phyloP scores from a whole-genome alignment of 2,113 vertebrate genomes.

The Trinectes maculatus region DNA sequence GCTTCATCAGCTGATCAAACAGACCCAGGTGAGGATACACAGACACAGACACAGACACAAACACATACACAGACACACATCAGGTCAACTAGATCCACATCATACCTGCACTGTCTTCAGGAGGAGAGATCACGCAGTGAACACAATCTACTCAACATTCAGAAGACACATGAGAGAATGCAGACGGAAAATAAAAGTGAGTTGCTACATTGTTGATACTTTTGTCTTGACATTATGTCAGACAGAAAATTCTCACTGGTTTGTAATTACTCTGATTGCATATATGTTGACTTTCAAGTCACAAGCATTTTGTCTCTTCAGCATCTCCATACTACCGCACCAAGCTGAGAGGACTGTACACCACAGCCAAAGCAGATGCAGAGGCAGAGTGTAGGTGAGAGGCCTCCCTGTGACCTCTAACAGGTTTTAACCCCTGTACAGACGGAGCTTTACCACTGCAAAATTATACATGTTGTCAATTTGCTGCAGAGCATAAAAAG shows the following conservation, averaged over 20 bases:
- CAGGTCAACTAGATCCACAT: not conserved
- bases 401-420: too few relatives aligned
- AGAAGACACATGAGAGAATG: conserved; percentile 95
- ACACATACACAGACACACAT: not conserved
- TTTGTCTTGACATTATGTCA: not conserved
- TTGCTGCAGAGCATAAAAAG: not conserved
- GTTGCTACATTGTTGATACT: conserved; percentile 23
- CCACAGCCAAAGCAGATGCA: conserved; percentile 91
- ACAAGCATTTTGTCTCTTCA: conserved; percentile 56
- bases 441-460: not conserved
- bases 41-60: too few relatives aligned
- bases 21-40: conserved; percentile 86
- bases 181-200: conserved; percentile 94
- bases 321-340: conserved; percentile 94
- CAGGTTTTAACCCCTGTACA: too few relatives aligned
- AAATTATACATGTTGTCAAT: not conserved
- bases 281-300: not conserved
- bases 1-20: conserved; percentile 92
- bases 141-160: conserved; percentile 93
- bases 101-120: conserved; percentile 59
- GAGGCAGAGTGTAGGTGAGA: conserved; percentile 92
- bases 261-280: too few relatives aligned
- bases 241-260: too few relatives aligned
- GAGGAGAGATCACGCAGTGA: conserved; percentile 92
- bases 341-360: conserved; percentile 91